Conservation (phyloP, 2,797 vertebrate species). For the Eulemur rubriventer region DNA sequence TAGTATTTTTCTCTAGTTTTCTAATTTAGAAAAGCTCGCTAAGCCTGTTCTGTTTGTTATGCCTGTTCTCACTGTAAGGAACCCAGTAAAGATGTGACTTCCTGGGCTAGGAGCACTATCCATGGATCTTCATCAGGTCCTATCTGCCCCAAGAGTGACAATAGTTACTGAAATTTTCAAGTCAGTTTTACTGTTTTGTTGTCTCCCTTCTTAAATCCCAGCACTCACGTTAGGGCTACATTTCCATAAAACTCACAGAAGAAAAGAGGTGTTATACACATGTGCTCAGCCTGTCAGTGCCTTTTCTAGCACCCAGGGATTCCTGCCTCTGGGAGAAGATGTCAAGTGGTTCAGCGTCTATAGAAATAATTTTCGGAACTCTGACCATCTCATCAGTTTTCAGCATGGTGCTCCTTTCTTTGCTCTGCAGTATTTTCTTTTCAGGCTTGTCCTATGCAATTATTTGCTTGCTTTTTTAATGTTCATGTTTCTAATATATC, state of each 20-base stretch:
- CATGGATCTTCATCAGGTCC: fast-evolving
- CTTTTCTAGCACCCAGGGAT: fast-evolving
- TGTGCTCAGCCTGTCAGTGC: neutral
- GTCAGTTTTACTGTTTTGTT: neutral
- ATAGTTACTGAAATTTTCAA: neutral
- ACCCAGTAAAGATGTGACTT: neutral
- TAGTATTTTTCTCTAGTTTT: neutral
- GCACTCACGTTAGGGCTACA: neutral
- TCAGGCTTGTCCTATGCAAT: neutral
- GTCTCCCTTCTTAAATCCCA: neutral
- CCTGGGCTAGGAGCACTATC: fast-evolving
- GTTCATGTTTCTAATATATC: neutral
- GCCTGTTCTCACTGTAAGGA: neutral
- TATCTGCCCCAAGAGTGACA: neutral
- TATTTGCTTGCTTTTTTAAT: neutral
- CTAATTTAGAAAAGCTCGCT: neutral
- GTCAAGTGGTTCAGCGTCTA: neutral
- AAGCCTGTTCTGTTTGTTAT: neutral
- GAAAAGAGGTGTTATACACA: neutral
- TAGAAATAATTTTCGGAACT: neutral
- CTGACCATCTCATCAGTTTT: neutral
- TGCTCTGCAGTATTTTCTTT: neutral
- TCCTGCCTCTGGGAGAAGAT: neutral
- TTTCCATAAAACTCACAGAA: neutral
- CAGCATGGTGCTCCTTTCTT: neutral